Conservation (phyloP, 2,797 vertebrate genomes). For the Tachyglossus aculeatus region DNA sequence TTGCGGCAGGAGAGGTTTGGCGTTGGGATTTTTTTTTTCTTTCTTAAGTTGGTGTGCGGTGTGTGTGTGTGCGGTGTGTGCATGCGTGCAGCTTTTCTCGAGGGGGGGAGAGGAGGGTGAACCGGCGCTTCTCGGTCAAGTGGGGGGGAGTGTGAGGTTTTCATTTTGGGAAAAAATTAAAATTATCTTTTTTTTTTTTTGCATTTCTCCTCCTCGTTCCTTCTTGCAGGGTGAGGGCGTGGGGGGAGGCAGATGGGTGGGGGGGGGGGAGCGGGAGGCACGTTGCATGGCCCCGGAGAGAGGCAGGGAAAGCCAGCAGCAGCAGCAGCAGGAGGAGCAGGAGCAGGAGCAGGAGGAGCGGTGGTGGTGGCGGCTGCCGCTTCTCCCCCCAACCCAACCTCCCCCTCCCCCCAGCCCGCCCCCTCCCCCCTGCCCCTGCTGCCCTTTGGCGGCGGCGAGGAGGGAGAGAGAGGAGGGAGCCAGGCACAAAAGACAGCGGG, state of each 20-base stretch:
- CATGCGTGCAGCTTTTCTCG: slow-evolving; percentile 2
- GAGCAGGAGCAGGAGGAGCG: not conserved
- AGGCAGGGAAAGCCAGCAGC: not conserved
- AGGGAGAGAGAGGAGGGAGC: slow-evolving; percentile 25
- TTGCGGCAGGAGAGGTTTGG: slow-evolving; percentile 71
- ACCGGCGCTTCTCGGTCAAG: not conserved
- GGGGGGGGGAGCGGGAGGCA: not conserved
- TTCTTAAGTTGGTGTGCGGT: no score
- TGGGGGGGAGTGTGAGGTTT: not conserved
- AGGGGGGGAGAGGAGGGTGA: slow-evolving; percentile 1
- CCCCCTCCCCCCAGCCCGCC: slow-evolving; percentile 28
- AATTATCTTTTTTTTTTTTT: slow-evolving; percentile 11
- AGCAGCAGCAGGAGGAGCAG: not conserved
- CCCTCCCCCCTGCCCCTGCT: slow-evolving; percentile 25
- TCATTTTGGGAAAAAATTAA: not conserved
- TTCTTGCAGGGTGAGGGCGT: slow-evolving; percentile 5
- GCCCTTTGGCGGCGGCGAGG: slow-evolving; percentile 46
- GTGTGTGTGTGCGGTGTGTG: no score
- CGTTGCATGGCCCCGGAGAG: not conserved
- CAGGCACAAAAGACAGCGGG: slow-evolving; percentile 62
- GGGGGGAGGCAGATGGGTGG: not conserved
- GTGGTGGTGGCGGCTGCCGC: not conserved
- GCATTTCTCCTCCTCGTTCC: not conserved
- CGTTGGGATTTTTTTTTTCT: slow-evolving; percentile 11
- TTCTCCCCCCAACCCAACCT: slow-evolving; percentile 17